Percentiles rank a stretch among this genome's conserved stretches.
phyloP scores from a whole-genome alignment of 2,797 vertebrate genomes.

The Coregonus ussuriensis region DNA sequence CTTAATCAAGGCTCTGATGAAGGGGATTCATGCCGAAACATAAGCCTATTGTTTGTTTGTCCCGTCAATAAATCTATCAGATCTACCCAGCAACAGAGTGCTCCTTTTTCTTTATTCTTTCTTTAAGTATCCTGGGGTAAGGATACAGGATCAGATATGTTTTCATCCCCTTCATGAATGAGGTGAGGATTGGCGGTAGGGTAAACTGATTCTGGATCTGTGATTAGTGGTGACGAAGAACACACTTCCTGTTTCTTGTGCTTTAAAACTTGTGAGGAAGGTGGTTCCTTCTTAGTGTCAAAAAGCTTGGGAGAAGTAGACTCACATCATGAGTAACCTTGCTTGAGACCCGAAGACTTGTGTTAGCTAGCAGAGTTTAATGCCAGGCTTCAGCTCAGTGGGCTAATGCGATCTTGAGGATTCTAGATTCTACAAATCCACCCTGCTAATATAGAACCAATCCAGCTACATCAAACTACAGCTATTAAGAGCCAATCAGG shows the following conservation, averaged over 20 bases:
- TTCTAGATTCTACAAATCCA: slow-evolving; percentile 68
- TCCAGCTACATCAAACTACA: neutral
- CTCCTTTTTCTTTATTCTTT: too few species aligned
- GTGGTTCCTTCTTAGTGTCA: neutral
- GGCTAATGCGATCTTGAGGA: neutral
- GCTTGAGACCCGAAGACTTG: neutral
- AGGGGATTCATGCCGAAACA: too few species aligned
- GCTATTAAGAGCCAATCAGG: neutral
- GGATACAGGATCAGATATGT: slow-evolving; percentile 16
- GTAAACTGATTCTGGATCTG: slow-evolving; percentile 13
- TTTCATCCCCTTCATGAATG: slow-evolving; percentile 27
- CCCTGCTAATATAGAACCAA: neutral
- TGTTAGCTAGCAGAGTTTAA: neutral
- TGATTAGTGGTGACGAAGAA: slow-evolving; percentile 4
- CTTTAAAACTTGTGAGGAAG: neutral
- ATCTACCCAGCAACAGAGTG: too few species aligned
- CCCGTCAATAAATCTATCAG: too few species aligned
- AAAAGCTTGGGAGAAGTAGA: neutral
- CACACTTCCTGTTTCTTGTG: neutral
- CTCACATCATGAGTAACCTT: neutral
- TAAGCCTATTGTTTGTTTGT: too few species aligned
- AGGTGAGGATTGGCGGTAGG: slow-evolving; percentile 17
- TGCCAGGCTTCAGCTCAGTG: neutral
- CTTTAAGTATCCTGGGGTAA: too few species aligned
- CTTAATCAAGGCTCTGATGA: too few species aligned